Conservation (phyloP, 64 coral and sea anemone species). For the Pachyseris speciosa region DNA sequence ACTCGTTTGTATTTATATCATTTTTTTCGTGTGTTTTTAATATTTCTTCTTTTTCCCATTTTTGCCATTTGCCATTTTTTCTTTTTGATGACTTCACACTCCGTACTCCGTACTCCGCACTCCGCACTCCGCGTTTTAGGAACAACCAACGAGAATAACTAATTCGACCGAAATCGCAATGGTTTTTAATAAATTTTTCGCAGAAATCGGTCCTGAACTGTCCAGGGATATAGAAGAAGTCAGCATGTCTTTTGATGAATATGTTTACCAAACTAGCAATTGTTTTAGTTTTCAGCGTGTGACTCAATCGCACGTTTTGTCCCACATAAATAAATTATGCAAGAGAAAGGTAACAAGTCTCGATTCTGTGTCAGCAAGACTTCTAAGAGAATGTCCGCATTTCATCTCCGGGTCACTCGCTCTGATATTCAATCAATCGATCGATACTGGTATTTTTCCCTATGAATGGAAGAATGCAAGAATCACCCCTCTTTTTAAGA, state of each 20-base stretch:
- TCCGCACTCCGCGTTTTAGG: no score
- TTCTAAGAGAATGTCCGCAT: constrained; percentile 25
- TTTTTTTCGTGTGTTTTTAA: no score
- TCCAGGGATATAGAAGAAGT: background rate
- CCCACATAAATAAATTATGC: constrained; percentile 6
- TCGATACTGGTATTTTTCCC: constrained; percentile 10
- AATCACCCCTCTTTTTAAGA: background rate
- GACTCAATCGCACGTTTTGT: background rate
- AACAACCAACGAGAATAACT: background rate
- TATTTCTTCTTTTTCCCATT: no score
- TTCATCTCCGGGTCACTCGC: constrained; percentile 5
- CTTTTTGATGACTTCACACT: background rate
- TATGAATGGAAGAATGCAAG: background rate
- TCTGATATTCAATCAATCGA: constrained; percentile 16
- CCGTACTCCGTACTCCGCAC: no score
- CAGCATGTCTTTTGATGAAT: background rate
- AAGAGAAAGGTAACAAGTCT: background rate
- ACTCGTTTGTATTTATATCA: no score
- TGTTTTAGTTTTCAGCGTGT: no score
- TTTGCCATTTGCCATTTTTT: no score
- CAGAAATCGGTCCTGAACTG: constrained; percentile 4
- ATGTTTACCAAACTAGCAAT: no score
- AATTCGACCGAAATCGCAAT: background rate
- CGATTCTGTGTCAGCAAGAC: background rate
- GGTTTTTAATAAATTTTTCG: background rate